Evolutionary conservation across 2,888 invertebrate genomes (phyloP).

Genomic region (Parnassius mnemosyne): DNA sequence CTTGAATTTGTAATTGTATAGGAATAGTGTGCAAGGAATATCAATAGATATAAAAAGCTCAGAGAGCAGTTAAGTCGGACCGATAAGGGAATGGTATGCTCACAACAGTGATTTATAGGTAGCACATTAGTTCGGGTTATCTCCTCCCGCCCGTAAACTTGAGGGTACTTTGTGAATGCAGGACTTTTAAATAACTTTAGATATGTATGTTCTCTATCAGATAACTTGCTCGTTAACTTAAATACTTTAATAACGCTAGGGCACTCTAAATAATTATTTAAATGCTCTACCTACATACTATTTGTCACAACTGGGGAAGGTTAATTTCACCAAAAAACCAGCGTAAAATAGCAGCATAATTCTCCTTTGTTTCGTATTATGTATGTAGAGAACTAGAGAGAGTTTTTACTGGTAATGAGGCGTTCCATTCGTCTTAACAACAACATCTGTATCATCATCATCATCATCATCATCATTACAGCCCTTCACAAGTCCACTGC

Average conservation of each 20-base stretch:
- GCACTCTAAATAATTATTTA: slow-evolving; percentile 1
- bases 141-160: slow-evolving; percentile 12
- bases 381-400: no score
- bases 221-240: slow-evolving; percentile 13
- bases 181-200: slow-evolving; percentile 23
- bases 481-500: no score
- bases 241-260: slow-evolving; percentile 6
- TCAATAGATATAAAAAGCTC: slow-evolving; percentile 18
- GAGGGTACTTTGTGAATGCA: slow-evolving; percentile 16
- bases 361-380: no score
- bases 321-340: no score
- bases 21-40: background rate
- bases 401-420: no score
- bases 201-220: slow-evolving; percentile 15
- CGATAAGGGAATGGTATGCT: slow-evolving; percentile 23
- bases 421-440: no score
- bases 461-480: no score
- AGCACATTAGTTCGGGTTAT: slow-evolving; percentile 24
- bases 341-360: no score
- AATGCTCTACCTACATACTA: background rate
- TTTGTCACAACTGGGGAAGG: no score
- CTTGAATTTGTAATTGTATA: slow-evolving; percentile 2
- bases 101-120: slow-evolving; percentile 23
- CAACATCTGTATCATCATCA: no score
- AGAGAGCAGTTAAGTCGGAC: slow-evolving; percentile 13